A percentile compares a stretch with the other conserved stretches of the same genome.
Conservation (phyloP, 2,888 invertebrate genomes). For the Argyra leucocephala region DNA sequence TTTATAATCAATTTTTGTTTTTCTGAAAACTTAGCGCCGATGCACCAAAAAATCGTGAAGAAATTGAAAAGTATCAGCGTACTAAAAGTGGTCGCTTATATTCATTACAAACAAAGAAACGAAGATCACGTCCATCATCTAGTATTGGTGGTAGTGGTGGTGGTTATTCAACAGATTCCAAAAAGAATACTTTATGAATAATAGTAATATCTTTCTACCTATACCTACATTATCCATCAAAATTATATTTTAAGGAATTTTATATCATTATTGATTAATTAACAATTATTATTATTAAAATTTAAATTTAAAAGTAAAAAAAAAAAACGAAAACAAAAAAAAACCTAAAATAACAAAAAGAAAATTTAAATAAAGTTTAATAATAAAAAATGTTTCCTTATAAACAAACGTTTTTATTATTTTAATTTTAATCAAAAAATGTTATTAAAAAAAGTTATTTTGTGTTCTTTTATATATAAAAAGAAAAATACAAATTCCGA, state of each 20-base stretch:
- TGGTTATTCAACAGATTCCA: conserved; percentile 33
- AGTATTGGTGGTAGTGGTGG: no score
- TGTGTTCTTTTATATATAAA: no score
- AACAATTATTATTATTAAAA: background rate
- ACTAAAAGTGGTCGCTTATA: conserved; percentile 40
- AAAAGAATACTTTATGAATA: conserved; percentile 41
- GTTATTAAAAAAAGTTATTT: no score
- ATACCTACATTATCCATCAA: background rate
- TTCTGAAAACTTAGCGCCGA: conserved; percentile 17
- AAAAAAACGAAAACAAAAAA: no score
- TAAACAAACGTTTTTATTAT: no score
- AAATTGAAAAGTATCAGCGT: conserved; percentile 27
- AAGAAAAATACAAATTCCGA: no score
- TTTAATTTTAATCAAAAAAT: no score
- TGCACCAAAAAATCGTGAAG: conserved; percentile 12
- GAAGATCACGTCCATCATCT: conserved; percentile 36
- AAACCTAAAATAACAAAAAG: no score
- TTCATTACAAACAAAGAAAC: conserved; percentile 41
- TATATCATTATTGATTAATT: background rate
- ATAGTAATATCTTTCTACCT: background rate
- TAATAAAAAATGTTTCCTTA: no score
- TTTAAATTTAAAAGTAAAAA: no score
- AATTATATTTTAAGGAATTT: background rate
- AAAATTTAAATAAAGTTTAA: no score
- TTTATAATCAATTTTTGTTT: no score